Evolutionary conservation across 30 jellyfish, hydroid and myxozoan genomes (phyloP), one percentile per base, ranked within the genome.

Genomic region (Pelagia noctiluca): DNA sequence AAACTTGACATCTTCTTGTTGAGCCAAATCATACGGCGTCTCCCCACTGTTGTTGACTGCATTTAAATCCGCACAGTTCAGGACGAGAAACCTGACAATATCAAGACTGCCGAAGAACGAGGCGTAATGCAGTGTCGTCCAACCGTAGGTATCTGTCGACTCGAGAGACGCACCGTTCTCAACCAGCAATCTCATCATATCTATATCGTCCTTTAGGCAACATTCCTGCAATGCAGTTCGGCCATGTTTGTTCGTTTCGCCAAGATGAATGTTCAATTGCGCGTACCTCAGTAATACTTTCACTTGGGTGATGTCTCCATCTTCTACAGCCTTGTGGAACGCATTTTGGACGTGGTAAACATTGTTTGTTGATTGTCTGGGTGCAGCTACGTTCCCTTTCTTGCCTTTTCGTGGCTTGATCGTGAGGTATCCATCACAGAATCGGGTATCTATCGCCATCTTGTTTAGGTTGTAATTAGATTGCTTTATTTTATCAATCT

Each of bases 161-260:
- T 93, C 98, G 21, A 93, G 52, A 0, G 83, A 70, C 24, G 98
- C 98, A 0, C 98, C 98, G 28, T 93, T 86, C 63, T 93, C 98
- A 26, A 93, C 87, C 21, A 93, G 75, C 83, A 93, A 67, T 30
- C 98, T 85, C 11, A 93, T 76, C 79, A 88, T 81, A 47, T 87
- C 96, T 33, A 93, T 25, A 28, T 76, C 83, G 31, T 92, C 98
- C 46, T 93, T 87, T 33, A 74, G 37, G 47, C 96, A 93, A 57
- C 95, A 86, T 68, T 87, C 96, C 42, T 93, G 98, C 63, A 93
- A 54, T 2, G 91, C 88, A 22, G 98, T 93, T 47, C 88, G 84
- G 18, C 98, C 98, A 53, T 85, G 75, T 29, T 49, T 57, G 80
- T 82, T 93, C 24, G 77, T 70, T 35, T 80, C 89, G 12, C 75